These are phyloP conservation scores for Elysia crispata DNA, from an alignment of 2,888 invertebrate species.

Conservation along the genomic window DNA sequence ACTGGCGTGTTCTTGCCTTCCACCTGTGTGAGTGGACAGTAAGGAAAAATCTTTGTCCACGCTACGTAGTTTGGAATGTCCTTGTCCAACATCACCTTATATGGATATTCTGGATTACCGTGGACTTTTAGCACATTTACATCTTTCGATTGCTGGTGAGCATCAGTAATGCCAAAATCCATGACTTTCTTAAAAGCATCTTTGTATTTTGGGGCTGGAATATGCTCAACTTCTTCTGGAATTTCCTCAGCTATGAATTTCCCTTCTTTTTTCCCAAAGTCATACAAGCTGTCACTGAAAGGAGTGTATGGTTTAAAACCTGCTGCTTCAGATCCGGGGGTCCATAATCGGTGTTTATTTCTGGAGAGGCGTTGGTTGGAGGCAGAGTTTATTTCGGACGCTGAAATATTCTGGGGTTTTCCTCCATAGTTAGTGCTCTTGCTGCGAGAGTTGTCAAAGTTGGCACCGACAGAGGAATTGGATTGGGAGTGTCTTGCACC, in stretches of 20 bases:
- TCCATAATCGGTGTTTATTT: conserved; percentile 22
- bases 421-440: neutral
- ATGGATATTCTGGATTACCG: conserved; percentile 22
- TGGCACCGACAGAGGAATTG: neutral
- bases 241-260: conserved; percentile 3
- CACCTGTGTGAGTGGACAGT: conserved; percentile 28
- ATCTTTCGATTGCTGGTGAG: neutral
- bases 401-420: neutral
- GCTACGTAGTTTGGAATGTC: conserved; percentile 24
- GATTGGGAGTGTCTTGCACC: neutral
- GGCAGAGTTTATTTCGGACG: neutral
- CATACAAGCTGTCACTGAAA: conserved; percentile 16
- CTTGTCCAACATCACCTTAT: conserved; percentile 16
- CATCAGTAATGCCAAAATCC: neutral
- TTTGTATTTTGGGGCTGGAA: conserved; percentile 1
- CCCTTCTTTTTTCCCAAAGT: conserved; percentile 13
- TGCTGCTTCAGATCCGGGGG: conserved; percentile 16
- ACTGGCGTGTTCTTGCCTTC: conserved; percentile 23
- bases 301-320: conserved; percentile 32
- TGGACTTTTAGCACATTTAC: conserved; percentile 6
- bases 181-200: conserved; percentile 13
- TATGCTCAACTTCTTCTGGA: neutral
- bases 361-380: neutral
- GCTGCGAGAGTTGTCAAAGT: neutral
- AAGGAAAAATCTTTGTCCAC: conserved; percentile 28